Evolutionary conservation across 2,888 invertebrate species (phyloP).

Genomic region (Phrixothrix hirtus): DNA sequence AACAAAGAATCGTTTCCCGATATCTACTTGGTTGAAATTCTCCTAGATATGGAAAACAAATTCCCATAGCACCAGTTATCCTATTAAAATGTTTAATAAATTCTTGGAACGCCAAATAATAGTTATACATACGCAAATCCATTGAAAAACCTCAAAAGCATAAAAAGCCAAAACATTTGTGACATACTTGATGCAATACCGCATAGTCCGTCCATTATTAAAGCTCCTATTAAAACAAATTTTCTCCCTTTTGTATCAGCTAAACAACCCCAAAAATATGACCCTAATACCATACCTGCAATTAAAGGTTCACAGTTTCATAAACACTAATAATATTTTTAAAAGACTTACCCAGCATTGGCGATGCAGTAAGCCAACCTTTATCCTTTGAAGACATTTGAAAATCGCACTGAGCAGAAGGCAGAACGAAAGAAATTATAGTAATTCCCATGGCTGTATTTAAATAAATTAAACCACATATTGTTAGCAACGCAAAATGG

Average conservation of each 20-base stretch:
- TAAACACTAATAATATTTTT: neutral
- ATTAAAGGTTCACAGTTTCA: slow-evolving; percentile 2
- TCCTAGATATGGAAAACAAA: slow-evolving; percentile 79
- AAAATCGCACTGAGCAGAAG: slow-evolving; percentile 82
- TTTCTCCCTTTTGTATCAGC: slow-evolving; percentile 83
- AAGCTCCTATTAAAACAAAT: slow-evolving; percentile 71
- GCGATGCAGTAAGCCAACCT: slow-evolving; percentile 76
- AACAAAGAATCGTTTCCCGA: slow-evolving; percentile 78
- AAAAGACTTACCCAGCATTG: slow-evolving; percentile 68
- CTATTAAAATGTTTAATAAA: slow-evolving; percentile 61
- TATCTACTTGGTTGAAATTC: slow-evolving; percentile 81
- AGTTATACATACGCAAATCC: slow-evolving; percentile 80
- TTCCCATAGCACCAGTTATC: slow-evolving; percentile 81
- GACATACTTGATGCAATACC: slow-evolving; percentile 75
- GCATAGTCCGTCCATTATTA: slow-evolving; percentile 73
- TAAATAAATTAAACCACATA: slow-evolving; percentile 80
- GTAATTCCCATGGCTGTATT: slow-evolving; percentile 83
- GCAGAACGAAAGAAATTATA: slow-evolving; percentile 80
- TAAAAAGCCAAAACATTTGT: slow-evolving; percentile 72
- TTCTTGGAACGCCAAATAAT: no score
- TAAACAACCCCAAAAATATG: slow-evolving; percentile 83
- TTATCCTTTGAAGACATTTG: slow-evolving; percentile 77
- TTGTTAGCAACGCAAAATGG: slow-evolving; percentile 73
- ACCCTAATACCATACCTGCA: slow-evolving; percentile 79
- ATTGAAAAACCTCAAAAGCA: slow-evolving; percentile 74